These are phyloP conservation scores for Papilio dardanus DNA, from an alignment of 1,140 invertebrate species.

Conservation along the genomic window DNA sequence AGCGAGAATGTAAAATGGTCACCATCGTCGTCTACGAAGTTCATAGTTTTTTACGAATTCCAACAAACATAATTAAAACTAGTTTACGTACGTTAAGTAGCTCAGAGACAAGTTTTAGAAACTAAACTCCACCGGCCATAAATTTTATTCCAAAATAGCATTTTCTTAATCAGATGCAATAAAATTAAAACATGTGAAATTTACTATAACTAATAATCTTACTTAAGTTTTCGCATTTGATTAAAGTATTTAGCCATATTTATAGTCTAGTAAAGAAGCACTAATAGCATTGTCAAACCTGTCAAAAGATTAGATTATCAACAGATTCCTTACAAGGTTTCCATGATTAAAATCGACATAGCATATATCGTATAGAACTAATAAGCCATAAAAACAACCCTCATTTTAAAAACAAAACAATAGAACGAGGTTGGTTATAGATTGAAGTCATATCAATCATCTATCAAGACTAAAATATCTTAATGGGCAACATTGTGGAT, in stretches of 20 bases:
- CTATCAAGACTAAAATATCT: not conserved
- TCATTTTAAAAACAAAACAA: not conserved
- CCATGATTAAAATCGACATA: not conserved
- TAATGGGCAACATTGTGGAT: conserved; percentile 1
- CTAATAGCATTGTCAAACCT: not conserved
- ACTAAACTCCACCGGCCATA: not conserved
- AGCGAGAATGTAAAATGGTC: not conserved
- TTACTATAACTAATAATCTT: not conserved
- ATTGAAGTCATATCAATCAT: not conserved
- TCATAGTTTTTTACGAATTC: too few relatives aligned
- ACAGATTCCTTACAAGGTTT: too few relatives aligned
- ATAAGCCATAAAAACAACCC: not conserved
- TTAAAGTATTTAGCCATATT: too few relatives aligned
- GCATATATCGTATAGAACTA: not conserved
- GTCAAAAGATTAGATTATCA: not conserved
- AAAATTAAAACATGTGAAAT: not conserved
- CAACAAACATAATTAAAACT: too few relatives aligned
- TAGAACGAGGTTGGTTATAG: not conserved
- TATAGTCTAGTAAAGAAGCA: not conserved
- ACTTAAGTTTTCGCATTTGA: too few relatives aligned
- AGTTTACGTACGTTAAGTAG: too few relatives aligned
- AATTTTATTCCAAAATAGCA: not conserved
- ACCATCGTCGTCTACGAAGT: too few relatives aligned
- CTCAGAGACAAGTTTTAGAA: not conserved
- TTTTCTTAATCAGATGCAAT: not conserved